These are phyloP conservation scores for Hypsopygia costalis DNA, from an alignment of 2,888 invertebrate species.

Conservation along the genomic window DNA sequence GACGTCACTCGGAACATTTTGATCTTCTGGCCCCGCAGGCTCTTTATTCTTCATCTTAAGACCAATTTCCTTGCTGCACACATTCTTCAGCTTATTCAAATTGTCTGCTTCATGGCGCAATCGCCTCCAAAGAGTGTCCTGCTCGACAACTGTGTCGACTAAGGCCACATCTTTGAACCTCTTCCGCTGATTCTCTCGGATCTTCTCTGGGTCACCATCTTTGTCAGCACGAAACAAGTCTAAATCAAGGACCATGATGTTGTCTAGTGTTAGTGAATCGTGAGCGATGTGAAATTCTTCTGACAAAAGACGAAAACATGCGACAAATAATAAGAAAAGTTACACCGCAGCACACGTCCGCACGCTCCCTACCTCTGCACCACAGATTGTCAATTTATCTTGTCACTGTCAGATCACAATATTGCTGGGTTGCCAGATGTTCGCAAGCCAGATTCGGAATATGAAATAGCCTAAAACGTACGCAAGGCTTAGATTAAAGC, in stretches of 20 bases:
- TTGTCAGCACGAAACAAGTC: constrained; percentile 98
- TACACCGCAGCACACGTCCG: too few species aligned
- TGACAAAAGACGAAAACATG: background rate
- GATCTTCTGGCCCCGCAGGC: constrained; percentile 82
- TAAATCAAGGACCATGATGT: constrained; percentile 96
- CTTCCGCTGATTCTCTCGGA: constrained; percentile 94
- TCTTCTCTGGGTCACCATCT: constrained; percentile 94
- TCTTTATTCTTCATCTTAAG: constrained; percentile 97
- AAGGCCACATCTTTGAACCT: constrained; percentile 95
- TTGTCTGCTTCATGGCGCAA: constrained; percentile 95
- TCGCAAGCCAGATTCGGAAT: too few species aligned
- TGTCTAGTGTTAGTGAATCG: constrained; percentile 7
- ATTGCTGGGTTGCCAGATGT: too few species aligned
- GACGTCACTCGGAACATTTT: constrained; percentile 81
- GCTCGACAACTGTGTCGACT: constrained; percentile 94
- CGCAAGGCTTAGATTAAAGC: too few species aligned
- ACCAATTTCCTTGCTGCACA: constrained; percentile 97
- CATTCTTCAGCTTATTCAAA: constrained; percentile 97
- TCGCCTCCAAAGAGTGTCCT: constrained; percentile 95
- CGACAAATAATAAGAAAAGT: too few species aligned
- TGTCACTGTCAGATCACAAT: constrained; percentile 18
- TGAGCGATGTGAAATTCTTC: too few species aligned
- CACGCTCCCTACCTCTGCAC: too few species aligned
- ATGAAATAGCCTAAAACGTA: too few species aligned
- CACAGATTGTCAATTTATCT: constrained; percentile 2